Base-by-base conservation (phyloP, 2,888 invertebrate species). In the Autographa gamma region DNA sequence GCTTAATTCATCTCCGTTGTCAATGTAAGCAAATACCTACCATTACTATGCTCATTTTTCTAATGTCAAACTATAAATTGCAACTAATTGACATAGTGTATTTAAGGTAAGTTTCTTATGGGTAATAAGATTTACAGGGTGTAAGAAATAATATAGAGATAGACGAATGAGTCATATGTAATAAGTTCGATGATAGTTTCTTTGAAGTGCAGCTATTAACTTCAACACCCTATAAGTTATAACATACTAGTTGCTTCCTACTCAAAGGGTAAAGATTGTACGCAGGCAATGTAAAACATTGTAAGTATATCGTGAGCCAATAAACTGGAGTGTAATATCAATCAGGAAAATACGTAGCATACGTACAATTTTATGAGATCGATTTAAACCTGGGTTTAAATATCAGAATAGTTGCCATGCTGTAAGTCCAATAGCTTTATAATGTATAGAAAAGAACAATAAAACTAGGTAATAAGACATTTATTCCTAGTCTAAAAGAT, bases 321-420 rank as follows among this genome's bases (percentile, higher is more conserved):
- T 91, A 90, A 90, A 89, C 76, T 80, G 75, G 82, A 88, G 87
- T 84, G 88, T 87, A 89, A 86, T 90, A 90, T 89, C 88, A 88
- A 91, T 92, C 90, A 90, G 89, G 89, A 90, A 90, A 88, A 78
- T 16, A n/a, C 48, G 48, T n/a, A 48, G 38, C 11, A 48, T 81
- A 80, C 85, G 86, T 88, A 83, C 69, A 74, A 84, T 83, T 93
- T 93, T 91, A 92, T 88, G 87, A 83, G 83, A 81, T 79, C 83
- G 80, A 69, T 82, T 89, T 92, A 91, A 92, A 87, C 72, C 54
- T 66, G 59, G 25, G 59, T 69, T 70, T 63, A 60, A 73, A 43
- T 67, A 75, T 60, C 64, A 58, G 18, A 62, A 69, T 62, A 19
- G 63, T 60, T 74, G 68, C 63, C 9, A 62, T 18, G 66, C 59